A percentile compares a stretch with the other conserved stretches of the same genome.
phyloP scores from a whole-genome alignment of 2,888 invertebrate genomes.

The Nysson spinosus region DNA sequence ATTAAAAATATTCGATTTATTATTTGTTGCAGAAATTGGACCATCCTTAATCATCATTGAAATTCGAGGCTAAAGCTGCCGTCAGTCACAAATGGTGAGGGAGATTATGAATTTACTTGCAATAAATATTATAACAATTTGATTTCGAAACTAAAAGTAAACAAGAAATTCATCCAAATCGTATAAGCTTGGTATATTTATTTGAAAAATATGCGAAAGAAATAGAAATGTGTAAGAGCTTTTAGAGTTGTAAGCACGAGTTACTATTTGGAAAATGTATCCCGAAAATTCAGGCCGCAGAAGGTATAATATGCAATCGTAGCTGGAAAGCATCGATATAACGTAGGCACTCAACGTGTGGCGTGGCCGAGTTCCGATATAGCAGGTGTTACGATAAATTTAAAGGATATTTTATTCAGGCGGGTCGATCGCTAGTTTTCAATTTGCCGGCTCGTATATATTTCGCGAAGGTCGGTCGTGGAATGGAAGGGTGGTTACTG shows the following conservation, averaged over 20 bases:
- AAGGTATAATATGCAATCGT: conserved; percentile 53
- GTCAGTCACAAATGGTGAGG: too few species aligned
- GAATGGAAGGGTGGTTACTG: conserved; percentile 48
- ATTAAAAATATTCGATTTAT: too few species aligned
- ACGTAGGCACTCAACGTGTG: conserved; percentile 57
- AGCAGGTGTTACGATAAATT: conserved; percentile 77
- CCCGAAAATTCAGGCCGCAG: conserved; percentile 11
- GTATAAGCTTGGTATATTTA: too few species aligned
- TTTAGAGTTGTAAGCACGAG: conserved; percentile 13
- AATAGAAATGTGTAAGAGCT: too few species aligned
- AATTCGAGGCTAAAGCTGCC: too few species aligned
- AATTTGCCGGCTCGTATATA: conserved; percentile 77
- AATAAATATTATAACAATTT: too few species aligned
- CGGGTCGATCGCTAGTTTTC: conserved; percentile 76
- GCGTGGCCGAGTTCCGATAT: conserved; percentile 64
- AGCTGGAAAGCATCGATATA: conserved; percentile 50
- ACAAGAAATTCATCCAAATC: too few species aligned
- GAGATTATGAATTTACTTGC: too few species aligned
- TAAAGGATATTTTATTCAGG: conserved; percentile 77
- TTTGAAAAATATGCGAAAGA: too few species aligned
- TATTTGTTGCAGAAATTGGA: too few species aligned
- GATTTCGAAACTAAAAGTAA: too few species aligned
- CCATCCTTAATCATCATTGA: too few species aligned
- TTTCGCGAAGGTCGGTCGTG: conserved; percentile 62
- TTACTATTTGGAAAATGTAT: conserved; percentile 15